These are phyloP conservation scores for Centruroides sculpturatus DNA, from an alignment of 1,140 invertebrate genomes.

Conservation along the genomic window DNA sequence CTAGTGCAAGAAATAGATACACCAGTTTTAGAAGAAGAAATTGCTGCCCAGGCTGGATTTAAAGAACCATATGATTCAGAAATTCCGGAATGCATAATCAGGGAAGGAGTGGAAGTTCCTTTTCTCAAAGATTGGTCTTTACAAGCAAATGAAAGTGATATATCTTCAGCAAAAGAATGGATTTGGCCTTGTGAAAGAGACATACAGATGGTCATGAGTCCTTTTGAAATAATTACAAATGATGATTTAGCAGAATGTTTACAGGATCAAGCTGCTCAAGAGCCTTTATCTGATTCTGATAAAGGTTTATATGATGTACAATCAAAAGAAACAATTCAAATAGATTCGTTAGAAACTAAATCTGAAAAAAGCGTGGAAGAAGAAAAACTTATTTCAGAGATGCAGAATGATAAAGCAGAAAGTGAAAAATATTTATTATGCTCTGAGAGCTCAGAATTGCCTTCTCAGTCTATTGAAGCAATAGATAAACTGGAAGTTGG, in stretches of 20 bases:
- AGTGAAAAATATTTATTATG: background rate
- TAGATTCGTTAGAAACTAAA: background rate
- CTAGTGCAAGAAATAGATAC: slow-evolving; percentile 19
- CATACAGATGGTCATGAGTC: slow-evolving; percentile 23
- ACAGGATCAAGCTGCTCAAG: slow-evolving; percentile 8
- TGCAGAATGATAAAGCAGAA: background rate
- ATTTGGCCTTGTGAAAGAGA: slow-evolving; percentile 7
- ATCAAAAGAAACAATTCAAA: background rate
- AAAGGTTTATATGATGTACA: background rate
- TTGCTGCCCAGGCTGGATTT: slow-evolving; percentile 21
- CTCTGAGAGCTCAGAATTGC: background rate
- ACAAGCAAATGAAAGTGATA: slow-evolving; percentile 1
- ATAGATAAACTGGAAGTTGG: background rate
- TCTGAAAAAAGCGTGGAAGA: background rate
- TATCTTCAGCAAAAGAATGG: slow-evolving; percentile 6
- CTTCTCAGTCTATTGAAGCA: slow-evolving; percentile 6
- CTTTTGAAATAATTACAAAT: slow-evolving; percentile 31
- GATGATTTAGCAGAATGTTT: slow-evolving; percentile 26
- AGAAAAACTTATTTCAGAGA: background rate
- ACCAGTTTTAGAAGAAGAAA: slow-evolving; percentile 25
- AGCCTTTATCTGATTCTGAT: background rate
- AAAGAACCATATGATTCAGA: slow-evolving; percentile 40
- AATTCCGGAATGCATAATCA: slow-evolving; percentile 28
- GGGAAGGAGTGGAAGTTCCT: slow-evolving; percentile 20
- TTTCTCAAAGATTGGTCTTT: slow-evolving; percentile 15